A percentile compares a stretch with the other conserved stretches of the same genome.
These are phyloP conservation scores for Eilema caniola DNA, from an alignment of 2,888 invertebrate genomes.

Conservation along the genomic window DNA sequence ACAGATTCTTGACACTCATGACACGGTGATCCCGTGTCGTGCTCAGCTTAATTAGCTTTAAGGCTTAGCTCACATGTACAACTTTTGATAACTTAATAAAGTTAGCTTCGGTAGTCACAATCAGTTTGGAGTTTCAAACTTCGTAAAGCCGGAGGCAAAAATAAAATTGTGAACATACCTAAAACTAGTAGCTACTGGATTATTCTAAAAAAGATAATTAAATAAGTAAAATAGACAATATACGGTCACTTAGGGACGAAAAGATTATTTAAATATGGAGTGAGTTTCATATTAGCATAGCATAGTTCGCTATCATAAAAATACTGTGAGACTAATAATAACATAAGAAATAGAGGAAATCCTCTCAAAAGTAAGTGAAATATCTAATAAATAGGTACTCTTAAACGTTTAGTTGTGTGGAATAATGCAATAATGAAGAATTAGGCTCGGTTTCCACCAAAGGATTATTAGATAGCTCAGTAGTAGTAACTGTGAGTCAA, in stretches of 20 bases:
- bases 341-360: no score
- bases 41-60: slow-evolving; percentile 75
- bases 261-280: not conserved
- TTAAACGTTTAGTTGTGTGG: no score
- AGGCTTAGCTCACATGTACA: slow-evolving; percentile 36
- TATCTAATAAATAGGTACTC: no score
- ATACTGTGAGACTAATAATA: no score
- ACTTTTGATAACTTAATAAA: not conserved
- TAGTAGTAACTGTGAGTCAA: slow-evolving; percentile 23
- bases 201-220: not conserved
- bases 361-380: no score
- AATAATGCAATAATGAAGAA: no score
- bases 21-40: slow-evolving; percentile 69
- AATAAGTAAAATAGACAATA: not conserved
- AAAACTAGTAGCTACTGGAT: not conserved
- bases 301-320: not conserved
- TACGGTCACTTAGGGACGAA: not conserved
- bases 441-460: no score
- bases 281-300: not conserved
- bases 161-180: not conserved
- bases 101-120: not conserved
- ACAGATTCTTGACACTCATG: slow-evolving; percentile 55
- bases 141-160: not conserved
- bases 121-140: not conserved
- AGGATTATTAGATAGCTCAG: not conserved